A percentile compares a stretch with the other conserved stretches of the same genome.
These are phyloP conservation scores for Limnodromus scolopaceus DNA, from an alignment of 2,797 vertebrate genomes.

Conservation along the genomic window DNA sequence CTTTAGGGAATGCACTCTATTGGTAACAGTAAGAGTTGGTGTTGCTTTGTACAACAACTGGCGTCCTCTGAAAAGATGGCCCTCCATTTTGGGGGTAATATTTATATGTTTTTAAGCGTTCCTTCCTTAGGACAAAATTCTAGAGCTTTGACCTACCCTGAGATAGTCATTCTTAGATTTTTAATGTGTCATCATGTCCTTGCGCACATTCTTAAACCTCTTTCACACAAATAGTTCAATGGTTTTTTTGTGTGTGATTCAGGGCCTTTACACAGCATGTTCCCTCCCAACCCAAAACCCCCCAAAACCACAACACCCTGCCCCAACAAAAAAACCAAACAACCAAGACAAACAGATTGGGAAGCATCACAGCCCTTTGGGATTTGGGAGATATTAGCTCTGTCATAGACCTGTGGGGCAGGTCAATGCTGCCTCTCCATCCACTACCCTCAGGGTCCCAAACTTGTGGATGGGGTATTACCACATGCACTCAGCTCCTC, in stretches of 20 bases:
- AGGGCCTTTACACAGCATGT: neutral
- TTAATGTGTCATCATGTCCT: neutral
- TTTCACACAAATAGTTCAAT: neutral
- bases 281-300: fast-evolving
- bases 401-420: neutral
- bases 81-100: neutral
- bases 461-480: neutral
- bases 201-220: neutral
- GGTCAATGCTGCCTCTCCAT: neutral
- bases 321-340: neutral
- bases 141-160: neutral
- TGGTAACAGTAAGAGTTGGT: neutral
- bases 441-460: neutral
- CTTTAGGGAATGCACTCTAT: fast-evolving
- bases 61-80: neutral
- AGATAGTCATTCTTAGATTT: neutral
- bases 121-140: neutral
- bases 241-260: neutral
- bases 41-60: neutral
- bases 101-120: neutral
- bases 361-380: neutral
- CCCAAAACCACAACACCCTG: neutral
- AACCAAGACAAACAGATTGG: neutral
- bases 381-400: neutral
- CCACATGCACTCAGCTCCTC: neutral